Evolutionary conservation across 2,113 vertebrate species (phyloP).

Genomic region (Numida meleagris): DNA sequence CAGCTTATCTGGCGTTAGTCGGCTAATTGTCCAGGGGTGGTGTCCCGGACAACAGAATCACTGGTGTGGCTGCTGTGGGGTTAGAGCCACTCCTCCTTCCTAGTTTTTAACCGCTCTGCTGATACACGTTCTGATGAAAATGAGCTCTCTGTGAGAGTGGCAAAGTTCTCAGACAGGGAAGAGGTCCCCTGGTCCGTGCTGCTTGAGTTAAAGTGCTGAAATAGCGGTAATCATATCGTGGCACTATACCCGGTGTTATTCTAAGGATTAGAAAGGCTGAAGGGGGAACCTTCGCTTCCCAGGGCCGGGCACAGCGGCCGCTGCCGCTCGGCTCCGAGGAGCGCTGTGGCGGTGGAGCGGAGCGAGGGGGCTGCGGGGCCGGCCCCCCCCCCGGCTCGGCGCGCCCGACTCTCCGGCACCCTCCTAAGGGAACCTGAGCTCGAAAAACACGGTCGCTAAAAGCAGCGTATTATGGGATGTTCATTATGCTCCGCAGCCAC

Average conservation of each 20-base stretch:
- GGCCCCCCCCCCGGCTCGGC: no score
- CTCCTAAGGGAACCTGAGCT: neutral
- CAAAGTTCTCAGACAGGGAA: neutral
- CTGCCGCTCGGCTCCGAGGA: neutral
- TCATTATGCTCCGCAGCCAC: neutral
- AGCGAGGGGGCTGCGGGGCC: no score
- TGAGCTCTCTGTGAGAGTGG: neutral
- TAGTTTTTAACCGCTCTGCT: neutral
- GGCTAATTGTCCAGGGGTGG: neutral
- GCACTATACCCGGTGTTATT: no score
- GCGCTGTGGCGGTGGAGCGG: neutral
- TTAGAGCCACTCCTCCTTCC: neutral
- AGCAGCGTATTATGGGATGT: neutral
- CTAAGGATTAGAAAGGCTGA: neutral
- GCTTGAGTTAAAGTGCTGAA: neutral
- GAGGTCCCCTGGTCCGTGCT: neutral
- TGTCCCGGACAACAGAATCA: rapidly evolving
- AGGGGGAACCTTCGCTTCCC: neutral
- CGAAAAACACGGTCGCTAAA: neutral
- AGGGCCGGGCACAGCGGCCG: neutral
- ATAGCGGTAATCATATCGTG: neutral
- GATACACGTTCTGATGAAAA: rapidly evolving
- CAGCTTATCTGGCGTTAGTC: neutral
- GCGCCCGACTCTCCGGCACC: neutral
- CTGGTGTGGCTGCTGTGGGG: neutral